A percentile compares a stretch with the other conserved stretches of the same genome.
phyloP scores from a whole-genome alignment of 2,797 vertebrate genomes.

The Artibeus jamaicensis region DNA sequence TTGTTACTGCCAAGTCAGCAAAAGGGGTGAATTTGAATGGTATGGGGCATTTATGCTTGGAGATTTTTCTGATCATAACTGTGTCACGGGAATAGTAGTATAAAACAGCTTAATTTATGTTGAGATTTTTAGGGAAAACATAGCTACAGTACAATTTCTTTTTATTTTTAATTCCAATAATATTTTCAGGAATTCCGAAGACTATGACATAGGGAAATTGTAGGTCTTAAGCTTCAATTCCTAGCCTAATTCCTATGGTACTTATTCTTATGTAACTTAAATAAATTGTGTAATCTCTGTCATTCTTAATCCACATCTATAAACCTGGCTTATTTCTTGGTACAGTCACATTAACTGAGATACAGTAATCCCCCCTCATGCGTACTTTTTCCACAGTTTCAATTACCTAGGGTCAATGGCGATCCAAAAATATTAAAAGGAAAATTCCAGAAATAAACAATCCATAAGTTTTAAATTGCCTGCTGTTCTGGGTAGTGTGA shows the following conservation, averaged over 20 bases:
- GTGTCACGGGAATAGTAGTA: background rate
- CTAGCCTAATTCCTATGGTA: background rate
- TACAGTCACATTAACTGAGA: background rate
- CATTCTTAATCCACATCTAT: background rate
- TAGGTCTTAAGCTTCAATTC: background rate
- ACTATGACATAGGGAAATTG: background rate
- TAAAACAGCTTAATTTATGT: background rate
- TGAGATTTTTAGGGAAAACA: background rate
- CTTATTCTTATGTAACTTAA: background rate
- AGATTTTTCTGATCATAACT: background rate
- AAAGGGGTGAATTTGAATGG: background rate
- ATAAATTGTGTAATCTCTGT: background rate
- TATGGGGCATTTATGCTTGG: background rate
- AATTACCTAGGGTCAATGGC: background rate
- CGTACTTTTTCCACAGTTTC: background rate
- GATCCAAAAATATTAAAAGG: background rate
- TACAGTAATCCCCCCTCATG: background rate
- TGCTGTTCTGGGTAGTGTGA: background rate
- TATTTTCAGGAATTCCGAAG: slow-evolving; percentile 2
- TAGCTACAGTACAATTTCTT: background rate
- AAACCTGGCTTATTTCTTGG: background rate
- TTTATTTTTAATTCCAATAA: background rate
- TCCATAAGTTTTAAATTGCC: background rate
- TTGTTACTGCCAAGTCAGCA: background rate
- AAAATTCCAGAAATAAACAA: background rate